Evolutionary conservation across 2,797 vertebrate genomes (phyloP), one percentile per base, ranked within the genome.

Genomic region (Pempheris klunzingeri): DNA sequence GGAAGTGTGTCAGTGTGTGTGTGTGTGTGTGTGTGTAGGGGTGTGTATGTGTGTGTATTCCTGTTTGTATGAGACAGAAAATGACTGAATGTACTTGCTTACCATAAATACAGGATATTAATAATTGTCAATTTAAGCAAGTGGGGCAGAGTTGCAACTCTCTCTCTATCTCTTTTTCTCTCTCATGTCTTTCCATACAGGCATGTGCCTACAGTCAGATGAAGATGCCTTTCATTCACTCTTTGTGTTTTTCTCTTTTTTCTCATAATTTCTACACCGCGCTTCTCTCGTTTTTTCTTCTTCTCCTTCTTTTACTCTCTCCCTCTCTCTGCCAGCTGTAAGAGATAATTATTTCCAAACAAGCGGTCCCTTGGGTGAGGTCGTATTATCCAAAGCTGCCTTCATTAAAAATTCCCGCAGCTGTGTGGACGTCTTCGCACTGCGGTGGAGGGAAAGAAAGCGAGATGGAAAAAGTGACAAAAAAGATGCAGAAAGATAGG

Each of bases 281-380:
- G 53, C 71, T 43, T 74, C 52, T 74, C 54, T 61, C 41, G n/a
- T n/a, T 66, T 24, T 30, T 61, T 38, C 18, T 49, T 36, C n/a
- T 20, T 54, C 38, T 47, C 39, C 11, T 65, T 74, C 24, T 73
- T 57, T 78, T 49, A 63, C 47, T 55, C 63, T 53, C 54, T 53
- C 39, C 58, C 72, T 74, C 77, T 60, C 69, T 86, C 79, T 68
- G 73, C 86, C 89, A 91, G 90, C 92, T 93, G 91, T 85, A 91
- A 84, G 86, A 90, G 86, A 92, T 93, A 90, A 94, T 93, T 93
- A 93, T 92, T 90, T 94, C 88, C 87, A 93, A 94, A 93, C 92
- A 93, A 91, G 88, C 73, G 62, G 76, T 93, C 92, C 89, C 91
- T 58, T 71, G 89, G 87, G 90, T 83, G 77, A 84, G 75, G 58